These are phyloP conservation scores for Anodontia alba DNA, from an alignment of 2,888 invertebrate species.

Conservation along the genomic window DNA sequence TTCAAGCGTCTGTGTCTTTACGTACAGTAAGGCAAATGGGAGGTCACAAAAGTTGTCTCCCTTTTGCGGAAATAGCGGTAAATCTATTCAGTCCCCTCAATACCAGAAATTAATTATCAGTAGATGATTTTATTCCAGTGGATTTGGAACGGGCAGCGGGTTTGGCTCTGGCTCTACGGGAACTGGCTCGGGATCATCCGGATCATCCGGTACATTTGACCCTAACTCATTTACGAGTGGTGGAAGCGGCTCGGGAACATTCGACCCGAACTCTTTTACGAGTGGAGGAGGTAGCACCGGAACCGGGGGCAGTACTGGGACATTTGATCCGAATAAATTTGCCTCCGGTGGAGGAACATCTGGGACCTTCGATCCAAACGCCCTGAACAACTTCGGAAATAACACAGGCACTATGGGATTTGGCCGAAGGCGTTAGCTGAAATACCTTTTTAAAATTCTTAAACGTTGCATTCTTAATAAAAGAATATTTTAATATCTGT, in stretches of 20 bases:
- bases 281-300: neutral
- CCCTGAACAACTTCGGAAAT: slow-evolving; percentile 22
- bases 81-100: too few species aligned
- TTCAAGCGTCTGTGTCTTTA: too few species aligned
- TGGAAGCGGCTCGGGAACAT: neutral
- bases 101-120: too few species aligned
- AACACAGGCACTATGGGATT: slow-evolving; percentile 6
- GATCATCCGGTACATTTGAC: neutral
- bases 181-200: neutral
- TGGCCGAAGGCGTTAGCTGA: neutral
- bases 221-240: slow-evolving; percentile 6
- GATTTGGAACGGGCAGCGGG: neutral
- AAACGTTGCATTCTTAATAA: too few species aligned
- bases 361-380: slow-evolving; percentile 32
- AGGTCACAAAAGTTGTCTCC: too few species aligned
- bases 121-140: neutral
- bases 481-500: too few species aligned
- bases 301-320: neutral
- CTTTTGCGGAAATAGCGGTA: too few species aligned
- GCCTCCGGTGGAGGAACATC: slow-evolving; percentile 6
- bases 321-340: slow-evolving; percentile 19
- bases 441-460: too few species aligned
- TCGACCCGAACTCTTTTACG: neutral
- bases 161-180: neutral
- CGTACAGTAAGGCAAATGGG: too few species aligned